Conservation (phyloP, 2,797 vertebrate species). For the Leuciscus waleckii region DNA sequence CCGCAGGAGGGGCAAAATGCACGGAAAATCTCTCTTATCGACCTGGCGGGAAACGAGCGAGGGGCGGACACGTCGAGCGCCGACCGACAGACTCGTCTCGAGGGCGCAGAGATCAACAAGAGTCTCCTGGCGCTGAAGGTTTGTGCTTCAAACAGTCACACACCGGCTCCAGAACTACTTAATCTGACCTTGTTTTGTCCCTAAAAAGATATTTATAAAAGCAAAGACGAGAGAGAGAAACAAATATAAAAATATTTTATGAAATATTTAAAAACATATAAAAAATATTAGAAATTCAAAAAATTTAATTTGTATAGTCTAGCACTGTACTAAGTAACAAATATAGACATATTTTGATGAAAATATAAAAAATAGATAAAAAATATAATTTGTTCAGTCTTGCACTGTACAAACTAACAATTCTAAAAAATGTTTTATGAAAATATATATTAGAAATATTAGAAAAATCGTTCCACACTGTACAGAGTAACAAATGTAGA, state of each 20-base stretch:
- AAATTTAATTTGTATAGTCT: not conserved
- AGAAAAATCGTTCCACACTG: no score
- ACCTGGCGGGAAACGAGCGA: slow-evolving; percentile 96
- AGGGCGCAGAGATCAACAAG: slow-evolving; percentile 99
- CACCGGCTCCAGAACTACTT: not conserved
- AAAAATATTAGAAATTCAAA: no score
- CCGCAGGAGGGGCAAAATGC: slow-evolving; percentile 92
- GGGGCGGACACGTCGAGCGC: slow-evolving; percentile 97
- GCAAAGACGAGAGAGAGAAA: not conserved
- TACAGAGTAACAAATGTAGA: not conserved
- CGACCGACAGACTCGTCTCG: slow-evolving; percentile 93
- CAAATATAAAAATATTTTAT: not conserved
- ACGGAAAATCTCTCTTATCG: slow-evolving; percentile 97
- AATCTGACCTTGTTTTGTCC: not conserved
- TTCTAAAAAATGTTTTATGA: not conserved
- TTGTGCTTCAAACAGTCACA: not conserved
- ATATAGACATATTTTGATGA: not conserved
- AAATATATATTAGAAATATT: not conserved
- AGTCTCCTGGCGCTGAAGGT: slow-evolving; percentile 98
- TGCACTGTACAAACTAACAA: not conserved
- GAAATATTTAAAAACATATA: not conserved
- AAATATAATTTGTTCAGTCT: not conserved
- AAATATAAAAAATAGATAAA: not conserved
- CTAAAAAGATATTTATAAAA: not conserved
- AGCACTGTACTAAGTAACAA: not conserved